phyloP scores from a whole-genome alignment of 2,888 invertebrate species.

The Spilosoma lubricipeda region DNA sequence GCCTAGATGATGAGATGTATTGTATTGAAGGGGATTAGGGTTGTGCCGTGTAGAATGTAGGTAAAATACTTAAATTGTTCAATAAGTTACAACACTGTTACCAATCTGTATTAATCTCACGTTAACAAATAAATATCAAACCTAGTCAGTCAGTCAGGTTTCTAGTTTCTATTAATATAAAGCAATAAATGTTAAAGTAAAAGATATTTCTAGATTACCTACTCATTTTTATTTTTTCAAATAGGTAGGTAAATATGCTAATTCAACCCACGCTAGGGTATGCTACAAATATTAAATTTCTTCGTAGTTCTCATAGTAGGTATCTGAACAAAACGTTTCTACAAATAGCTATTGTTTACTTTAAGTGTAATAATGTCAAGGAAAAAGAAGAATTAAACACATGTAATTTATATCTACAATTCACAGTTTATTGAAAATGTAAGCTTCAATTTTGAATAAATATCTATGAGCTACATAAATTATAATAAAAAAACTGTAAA shows the following conservation, averaged over 20 bases:
- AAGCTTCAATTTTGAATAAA: not conserved
- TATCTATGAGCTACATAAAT: not conserved
- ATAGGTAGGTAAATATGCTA: slow-evolving; percentile 19
- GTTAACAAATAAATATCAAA: not conserved
- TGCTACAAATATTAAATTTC: not conserved
- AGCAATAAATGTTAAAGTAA: slow-evolving; percentile 20
- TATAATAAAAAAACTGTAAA: not conserved
- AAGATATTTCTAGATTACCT: slow-evolving; percentile 34
- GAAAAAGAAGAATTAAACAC: not conserved
- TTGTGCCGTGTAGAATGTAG: not conserved
- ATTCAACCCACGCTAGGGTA: slow-evolving; percentile 50
- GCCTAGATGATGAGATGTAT: slow-evolving; percentile 32
- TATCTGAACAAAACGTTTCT: not conserved
- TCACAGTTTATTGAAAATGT: not conserved
- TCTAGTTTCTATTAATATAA: not conserved
- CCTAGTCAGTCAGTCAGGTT: not conserved
- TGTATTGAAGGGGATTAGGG: slow-evolving; percentile 14
- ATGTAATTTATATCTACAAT: not conserved
- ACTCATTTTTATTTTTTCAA: slow-evolving; percentile 34
- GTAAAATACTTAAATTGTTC: not conserved
- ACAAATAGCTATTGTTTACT: not conserved
- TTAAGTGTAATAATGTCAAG: not conserved
- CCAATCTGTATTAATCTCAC: not conserved
- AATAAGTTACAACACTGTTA: not conserved
- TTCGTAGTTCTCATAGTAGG: not conserved